These are phyloP conservation scores for Mormyrops attenuatus DNA, from an alignment of 2,797 vertebrate genomes.

Conservation along the genomic window DNA sequence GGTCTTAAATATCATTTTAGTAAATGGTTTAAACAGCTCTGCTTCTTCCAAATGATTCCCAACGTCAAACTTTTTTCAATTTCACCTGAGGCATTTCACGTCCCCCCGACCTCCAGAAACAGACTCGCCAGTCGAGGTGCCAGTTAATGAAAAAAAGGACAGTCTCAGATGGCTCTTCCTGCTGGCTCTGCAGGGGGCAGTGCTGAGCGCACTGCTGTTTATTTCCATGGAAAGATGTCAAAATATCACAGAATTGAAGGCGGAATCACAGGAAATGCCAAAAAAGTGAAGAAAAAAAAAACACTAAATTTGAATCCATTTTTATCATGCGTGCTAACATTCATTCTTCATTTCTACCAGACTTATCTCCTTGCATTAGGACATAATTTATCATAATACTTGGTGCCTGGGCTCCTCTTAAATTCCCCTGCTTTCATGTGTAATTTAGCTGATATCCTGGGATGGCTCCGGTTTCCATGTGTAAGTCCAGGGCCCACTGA, in stretches of 20 bases:
- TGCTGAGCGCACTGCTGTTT: not conserved
- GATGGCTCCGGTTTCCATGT: conserved; percentile 60
- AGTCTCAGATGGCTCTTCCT: not conserved
- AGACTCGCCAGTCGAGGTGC: not conserved
- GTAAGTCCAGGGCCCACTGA: conserved; percentile 49
- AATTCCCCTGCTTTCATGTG: conserved; percentile 62
- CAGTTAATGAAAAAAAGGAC: not conserved
- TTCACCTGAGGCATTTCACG: not conserved
- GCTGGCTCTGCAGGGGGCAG: not conserved
- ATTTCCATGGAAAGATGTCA: not conserved
- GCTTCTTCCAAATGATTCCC: not conserved
- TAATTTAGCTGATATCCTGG: conserved; percentile 67
- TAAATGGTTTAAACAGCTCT: not conserved
- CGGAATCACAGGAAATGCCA: conserved; percentile 18
- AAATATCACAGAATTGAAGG: not conserved
- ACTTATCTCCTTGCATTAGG: conserved; percentile 55
- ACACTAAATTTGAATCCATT: conserved; percentile 24
- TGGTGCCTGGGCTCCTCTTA: conserved; percentile 56
- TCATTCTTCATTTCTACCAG: conserved; percentile 53
- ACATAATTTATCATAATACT: conserved; percentile 66
- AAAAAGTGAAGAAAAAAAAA: conserved; percentile 17
- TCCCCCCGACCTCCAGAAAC: not conserved
- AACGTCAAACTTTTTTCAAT: not conserved
- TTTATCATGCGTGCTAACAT: conserved; percentile 44
- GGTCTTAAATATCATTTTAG: not conserved